Conservation (phyloP, 2,113 vertebrate genomes). For the Synchiropus splendidus region DNA sequence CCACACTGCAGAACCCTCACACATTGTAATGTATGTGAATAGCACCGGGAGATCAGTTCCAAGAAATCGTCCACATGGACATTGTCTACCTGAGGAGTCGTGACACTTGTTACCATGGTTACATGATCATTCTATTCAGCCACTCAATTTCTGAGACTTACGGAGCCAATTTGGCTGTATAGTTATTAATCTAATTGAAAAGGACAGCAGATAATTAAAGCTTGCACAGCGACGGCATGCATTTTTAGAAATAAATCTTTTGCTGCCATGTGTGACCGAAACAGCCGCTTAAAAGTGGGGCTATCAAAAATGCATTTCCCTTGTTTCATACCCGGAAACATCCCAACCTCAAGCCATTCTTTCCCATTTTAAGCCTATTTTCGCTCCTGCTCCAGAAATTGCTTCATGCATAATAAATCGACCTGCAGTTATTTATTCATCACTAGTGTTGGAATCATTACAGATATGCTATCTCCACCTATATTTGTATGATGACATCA, state of each 20-base stretch:
- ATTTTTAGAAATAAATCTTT: too few species aligned
- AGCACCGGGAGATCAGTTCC: too few species aligned
- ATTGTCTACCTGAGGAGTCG: too few species aligned
- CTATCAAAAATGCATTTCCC: conserved; percentile 1
- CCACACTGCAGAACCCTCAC: too few species aligned
- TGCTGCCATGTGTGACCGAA: too few species aligned
- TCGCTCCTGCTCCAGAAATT: conserved; percentile 40
- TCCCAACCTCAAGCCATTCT: conserved; percentile 22
- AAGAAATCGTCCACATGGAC: too few species aligned
- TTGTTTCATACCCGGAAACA: conserved; percentile 14
- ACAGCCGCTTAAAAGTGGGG: too few species aligned
- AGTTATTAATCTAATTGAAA: conserved; percentile 16
- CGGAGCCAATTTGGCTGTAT: conserved; percentile 12
- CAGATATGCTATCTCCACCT: conserved; percentile 38
- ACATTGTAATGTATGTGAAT: too few species aligned
- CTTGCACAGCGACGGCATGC: too few species aligned
- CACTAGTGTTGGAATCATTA: conserved; percentile 46
- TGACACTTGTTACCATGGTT: conserved; percentile 25
- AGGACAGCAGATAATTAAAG: too few species aligned
- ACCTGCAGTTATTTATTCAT: conserved; percentile 59
- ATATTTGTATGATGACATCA: too few species aligned
- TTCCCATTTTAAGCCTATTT: conserved; percentile 33
- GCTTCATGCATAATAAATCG: conserved; percentile 54
- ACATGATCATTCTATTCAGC: conserved; percentile 15
- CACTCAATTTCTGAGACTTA: conserved; percentile 5